These are phyloP conservation scores for Spea multiplicata DNA, from an alignment of 2,113 vertebrate species.

Conservation along the genomic window DNA sequence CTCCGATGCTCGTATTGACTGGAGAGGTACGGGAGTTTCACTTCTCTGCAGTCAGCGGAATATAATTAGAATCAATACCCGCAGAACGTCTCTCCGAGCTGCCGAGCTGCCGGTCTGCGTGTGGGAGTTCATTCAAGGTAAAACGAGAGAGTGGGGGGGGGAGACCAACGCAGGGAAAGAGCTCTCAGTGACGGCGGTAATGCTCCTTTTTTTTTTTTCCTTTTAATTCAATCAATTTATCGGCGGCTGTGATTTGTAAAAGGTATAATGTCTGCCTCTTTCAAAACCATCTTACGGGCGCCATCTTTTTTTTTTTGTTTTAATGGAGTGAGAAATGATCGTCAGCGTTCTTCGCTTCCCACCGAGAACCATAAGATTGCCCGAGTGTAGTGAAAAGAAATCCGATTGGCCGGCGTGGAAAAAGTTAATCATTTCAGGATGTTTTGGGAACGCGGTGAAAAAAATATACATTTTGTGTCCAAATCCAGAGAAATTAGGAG, in stretches of 20 bases:
- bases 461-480: too few species aligned
- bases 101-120: slow-evolving; percentile 40
- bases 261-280: slow-evolving; percentile 20
- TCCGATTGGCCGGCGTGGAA: neutral
- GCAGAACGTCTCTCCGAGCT: slow-evolving; percentile 22
- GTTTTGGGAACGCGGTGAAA: neutral
- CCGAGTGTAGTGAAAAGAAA: too few species aligned
- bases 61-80: slow-evolving; percentile 50
- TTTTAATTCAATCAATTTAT: slow-evolving; percentile 40
- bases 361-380: too few species aligned
- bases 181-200: neutral
- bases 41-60: slow-evolving; percentile 46
- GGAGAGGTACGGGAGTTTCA: slow-evolving; percentile 31
- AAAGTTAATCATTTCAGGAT: too few species aligned
- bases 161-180: neutral
- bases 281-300: neutral
- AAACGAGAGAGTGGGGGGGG: slow-evolving; percentile 26
- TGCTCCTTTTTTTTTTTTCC: neutral
- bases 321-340: slow-evolving; percentile 1
- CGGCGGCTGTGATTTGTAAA: slow-evolving; percentile 23
- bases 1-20: slow-evolving; percentile 38
- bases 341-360: too few species aligned
- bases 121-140: slow-evolving; percentile 46
- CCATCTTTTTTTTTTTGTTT: neutral
- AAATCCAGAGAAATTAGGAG: too few species aligned